A percentile compares a stretch with the other conserved stretches of the same genome.
Conservation (phyloP, 2,888 invertebrate species). For the Spialia ferax region DNA sequence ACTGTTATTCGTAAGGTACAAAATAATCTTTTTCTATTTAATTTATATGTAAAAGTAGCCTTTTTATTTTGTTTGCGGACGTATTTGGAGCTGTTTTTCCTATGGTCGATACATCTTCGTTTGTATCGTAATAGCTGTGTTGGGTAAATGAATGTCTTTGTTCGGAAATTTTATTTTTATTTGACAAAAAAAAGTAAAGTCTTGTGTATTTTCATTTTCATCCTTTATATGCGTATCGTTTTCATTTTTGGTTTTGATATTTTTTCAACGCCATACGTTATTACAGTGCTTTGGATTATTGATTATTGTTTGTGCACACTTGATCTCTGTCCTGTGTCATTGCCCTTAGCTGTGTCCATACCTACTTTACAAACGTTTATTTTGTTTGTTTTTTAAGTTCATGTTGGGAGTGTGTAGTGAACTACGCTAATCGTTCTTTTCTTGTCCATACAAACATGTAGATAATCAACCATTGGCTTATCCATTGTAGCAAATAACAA, state of each 20-base stretch:
- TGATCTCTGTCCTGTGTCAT: slow-evolving; percentile 41
- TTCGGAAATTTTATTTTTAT: slow-evolving; percentile 57
- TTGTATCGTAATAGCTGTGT: slow-evolving; percentile 43
- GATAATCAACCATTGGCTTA: not conserved
- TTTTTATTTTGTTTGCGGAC: slow-evolving; percentile 39
- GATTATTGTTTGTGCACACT: slow-evolving; percentile 45
- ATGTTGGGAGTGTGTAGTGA: slow-evolving; percentile 4
- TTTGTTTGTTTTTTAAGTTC: slow-evolving; percentile 33
- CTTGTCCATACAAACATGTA: not conserved
- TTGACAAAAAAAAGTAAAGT: slow-evolving; percentile 55
- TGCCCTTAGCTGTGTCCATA: slow-evolving; percentile 28
- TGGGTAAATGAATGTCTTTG: slow-evolving; percentile 65
- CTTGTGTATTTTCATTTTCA: slow-evolving; percentile 25
- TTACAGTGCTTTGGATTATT: slow-evolving; percentile 44
- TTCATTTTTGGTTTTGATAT: slow-evolving; percentile 40
- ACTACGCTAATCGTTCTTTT: slow-evolving; percentile 10
- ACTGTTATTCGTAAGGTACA: slow-evolving; percentile 85
- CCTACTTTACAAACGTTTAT: slow-evolving; percentile 21
- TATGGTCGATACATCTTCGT: slow-evolving; percentile 47
- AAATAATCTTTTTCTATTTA: slow-evolving; percentile 60
- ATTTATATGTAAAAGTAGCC: slow-evolving; percentile 31
- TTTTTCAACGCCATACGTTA: slow-evolving; percentile 27
- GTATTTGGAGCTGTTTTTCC: slow-evolving; percentile 45
- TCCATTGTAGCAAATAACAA: not conserved
- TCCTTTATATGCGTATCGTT: not conserved